A percentile compares a stretch with the other conserved stretches of the same genome.
phyloP scores from a whole-genome alignment of 2,888 invertebrate species.

The Lasioglossum marginatum region DNA sequence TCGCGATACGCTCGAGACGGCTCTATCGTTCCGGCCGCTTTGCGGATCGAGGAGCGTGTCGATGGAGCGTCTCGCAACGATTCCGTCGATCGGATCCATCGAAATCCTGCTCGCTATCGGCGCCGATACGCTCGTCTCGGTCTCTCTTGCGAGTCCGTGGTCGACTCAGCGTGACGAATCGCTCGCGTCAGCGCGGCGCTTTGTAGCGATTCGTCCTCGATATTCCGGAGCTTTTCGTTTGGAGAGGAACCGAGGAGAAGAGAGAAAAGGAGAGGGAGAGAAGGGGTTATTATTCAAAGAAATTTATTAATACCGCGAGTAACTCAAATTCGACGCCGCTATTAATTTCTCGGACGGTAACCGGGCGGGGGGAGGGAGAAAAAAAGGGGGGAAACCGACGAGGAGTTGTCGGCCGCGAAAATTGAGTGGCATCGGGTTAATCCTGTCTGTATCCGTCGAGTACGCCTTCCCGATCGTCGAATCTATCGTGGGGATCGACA shows the following conservation, averaged over 20 bases:
- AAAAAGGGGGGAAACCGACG: not conserved
- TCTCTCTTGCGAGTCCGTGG: not conserved
- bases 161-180: constrained; percentile 18
- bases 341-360: not conserved
- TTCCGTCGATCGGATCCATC: constrained; percentile 14
- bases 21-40: constrained; percentile 15
- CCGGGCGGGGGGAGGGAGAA: too few relatives aligned
- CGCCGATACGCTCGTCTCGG: not conserved
- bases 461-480: constrained; percentile 53
- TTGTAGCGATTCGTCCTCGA: constrained; percentile 14
- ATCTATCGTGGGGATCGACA: constrained; percentile 68
- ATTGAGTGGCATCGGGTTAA: constrained; percentile 61
- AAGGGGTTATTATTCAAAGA: constrained; percentile 32
- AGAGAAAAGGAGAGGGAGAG: not conserved
- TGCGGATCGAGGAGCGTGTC: constrained; percentile 33
- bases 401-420: constrained; percentile 41
- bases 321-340: constrained; percentile 42
- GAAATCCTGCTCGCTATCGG: not conserved
- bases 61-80: constrained; percentile 14
- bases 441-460: constrained; percentile 54
- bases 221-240: constrained; percentile 1
- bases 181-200: constrained; percentile 18
- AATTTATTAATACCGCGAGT: constrained; percentile 40
- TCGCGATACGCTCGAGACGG: constrained; percentile 5
- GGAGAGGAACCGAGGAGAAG: not conserved